Base-by-base conservation (phyloP, 2,888 invertebrate genomes). In the Pristionchus japonicus region DNA sequence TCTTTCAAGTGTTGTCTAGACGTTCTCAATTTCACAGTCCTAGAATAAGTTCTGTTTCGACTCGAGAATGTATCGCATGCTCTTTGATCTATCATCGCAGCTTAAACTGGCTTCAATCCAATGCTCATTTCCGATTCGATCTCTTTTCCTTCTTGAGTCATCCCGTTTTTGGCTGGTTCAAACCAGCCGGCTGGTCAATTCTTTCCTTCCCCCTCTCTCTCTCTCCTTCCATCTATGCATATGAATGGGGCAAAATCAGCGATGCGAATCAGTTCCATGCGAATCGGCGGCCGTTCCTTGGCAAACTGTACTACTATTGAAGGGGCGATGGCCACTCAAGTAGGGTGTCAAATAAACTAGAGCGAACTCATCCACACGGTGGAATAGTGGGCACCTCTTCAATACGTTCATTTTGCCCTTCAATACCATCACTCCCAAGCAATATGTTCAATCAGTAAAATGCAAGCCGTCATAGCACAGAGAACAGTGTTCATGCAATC, bases 181-280 rank as follows among this genome's bases (percentile, higher is more conserved):
- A 77, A 77, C 77, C 40, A 77, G 43, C 77, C 77, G 77, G 20
- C 43, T 77, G 77, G 77, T 77, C 77, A n/a, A 40, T 77, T 34
- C 67, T 20, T 15, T 31, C 64, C 27, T 27, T 27, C 64, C 27
- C 20, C 27, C 70, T 74, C 74, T n/a, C 74, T 74, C 34, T 27
- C n/a, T 64, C 31, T 27, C 64, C 43, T 11, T 15, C 77, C 77
- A 77, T 43, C 27, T 77, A 40, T 70, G 77, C 77, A 77, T 77
- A 77, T 77, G 77, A 77, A 77, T 77, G 77, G 74, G n/a, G 43
- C 17, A 43, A 27, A 47, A 27, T 40, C 77, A 77, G 6, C 43
- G 77, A 77, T 43, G 77, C 77, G 77, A 40, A 40, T 40, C n/a
- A 37, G 17, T 70, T n/a, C 70, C 13, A 70, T 27, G 13, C 31